Evolutionary conservation across 2,797 vertebrate genomes (phyloP), one percentile per base, ranked within the genome.

Genomic region (Orestias chungarensis): DNA sequence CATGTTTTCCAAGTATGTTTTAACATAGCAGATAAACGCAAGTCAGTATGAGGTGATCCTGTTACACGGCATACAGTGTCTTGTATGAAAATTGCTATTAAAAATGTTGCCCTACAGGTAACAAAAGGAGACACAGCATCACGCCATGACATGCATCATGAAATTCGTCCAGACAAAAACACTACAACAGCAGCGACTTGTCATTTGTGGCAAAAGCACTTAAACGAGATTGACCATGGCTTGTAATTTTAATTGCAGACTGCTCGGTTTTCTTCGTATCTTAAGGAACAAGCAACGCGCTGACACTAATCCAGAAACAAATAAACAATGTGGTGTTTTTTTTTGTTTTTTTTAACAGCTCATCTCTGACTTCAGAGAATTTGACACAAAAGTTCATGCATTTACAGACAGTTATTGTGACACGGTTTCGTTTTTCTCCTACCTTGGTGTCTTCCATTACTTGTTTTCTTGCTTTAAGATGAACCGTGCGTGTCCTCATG

Each of bases 171-270:
- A 90, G 90, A 91, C 86, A 93, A 86, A 75, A 92, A 86, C 87
- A 90, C 88, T 84, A 84, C 86, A 89, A 90, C 87, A 90, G 89
- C 87, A 88, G 83, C 82, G 85, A 92, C 89, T 93, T 92, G 90
- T 93, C 90, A 92, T 93, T 93, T 91, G 89, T 82, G 82, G 86
- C 84, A 90, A 92, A 91, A 90, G 87, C 91, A 92, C 87, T 93
- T 93, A 89, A 91, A 93, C 77, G 90, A 93, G 89, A 94, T 89
- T 90, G 92, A 93, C 93, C 92, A 89, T 89, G 93, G 90, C 91
- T 91, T 91, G 92, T 93, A 90, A 93, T 93, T 93, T 94, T 94
- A 93, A 94, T 93, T 93, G 92, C 93, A 90, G 85, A 70, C 86
- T 83, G 89, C 84, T 89, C 86, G 3, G 59, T 89, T 90, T 92